Evolutionary conservation across 1,140 invertebrate genomes (phyloP).

Genomic region (Drosophila tani): DNA sequence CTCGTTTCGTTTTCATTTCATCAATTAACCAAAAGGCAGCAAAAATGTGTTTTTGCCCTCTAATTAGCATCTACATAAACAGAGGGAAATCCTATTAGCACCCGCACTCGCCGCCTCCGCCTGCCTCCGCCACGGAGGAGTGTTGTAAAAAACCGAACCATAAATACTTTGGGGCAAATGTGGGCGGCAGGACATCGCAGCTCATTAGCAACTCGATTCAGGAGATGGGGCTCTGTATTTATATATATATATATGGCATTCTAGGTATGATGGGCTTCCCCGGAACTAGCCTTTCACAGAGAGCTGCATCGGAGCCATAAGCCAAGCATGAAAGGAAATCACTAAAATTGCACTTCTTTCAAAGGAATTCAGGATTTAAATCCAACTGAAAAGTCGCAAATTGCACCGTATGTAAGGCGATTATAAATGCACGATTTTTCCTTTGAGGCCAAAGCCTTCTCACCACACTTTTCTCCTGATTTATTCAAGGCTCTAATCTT

Average conservation of each 20-base stretch:
- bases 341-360: slow-evolving; percentile 3
- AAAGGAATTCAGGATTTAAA: neutral
- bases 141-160: slow-evolving; percentile 33
- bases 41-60: slow-evolving; percentile 77
- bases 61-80: slow-evolving; percentile 82
- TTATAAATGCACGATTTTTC: neutral
- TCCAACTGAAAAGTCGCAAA: too few species aligned
- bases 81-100: slow-evolving; percentile 77
- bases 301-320: neutral
- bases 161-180: slow-evolving; percentile 44
- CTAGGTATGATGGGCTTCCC: too few species aligned
- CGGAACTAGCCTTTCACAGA: too few species aligned
- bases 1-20: slow-evolving; percentile 69
- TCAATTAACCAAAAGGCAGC: slow-evolving; percentile 78
- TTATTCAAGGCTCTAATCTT: too few species aligned
- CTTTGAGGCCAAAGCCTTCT: too few species aligned
- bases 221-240: neutral
- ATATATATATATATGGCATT: neutral
- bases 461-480: too few species aligned
- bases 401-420: neutral
- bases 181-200: slow-evolving; percentile 34
- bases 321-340: neutral
- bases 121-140: neutral
- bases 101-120: slow-evolving; percentile 7
- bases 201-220: slow-evolving; percentile 50